Conservation (phyloP, 2,113 vertebrate species). For the Procavia capensis region DNA sequence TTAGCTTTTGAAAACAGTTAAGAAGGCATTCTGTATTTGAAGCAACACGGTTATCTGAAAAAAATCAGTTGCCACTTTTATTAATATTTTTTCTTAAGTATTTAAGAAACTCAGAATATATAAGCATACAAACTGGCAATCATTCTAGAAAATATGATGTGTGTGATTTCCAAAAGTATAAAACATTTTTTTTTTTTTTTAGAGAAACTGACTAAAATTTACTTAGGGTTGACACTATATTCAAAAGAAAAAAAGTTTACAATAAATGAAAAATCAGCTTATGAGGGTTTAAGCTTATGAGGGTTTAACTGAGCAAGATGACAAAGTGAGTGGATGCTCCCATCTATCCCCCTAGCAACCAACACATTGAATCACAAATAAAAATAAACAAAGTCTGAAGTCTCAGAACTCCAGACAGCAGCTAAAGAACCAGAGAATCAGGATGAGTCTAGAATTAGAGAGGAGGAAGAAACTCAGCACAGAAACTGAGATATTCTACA, state of each 20-base stretch:
- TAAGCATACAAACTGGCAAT: background rate
- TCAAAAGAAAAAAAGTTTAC: background rate
- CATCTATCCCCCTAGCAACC: too few species aligned
- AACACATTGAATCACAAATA: too few species aligned
- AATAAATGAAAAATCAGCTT: background rate
- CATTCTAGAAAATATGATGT: background rate
- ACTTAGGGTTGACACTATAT: background rate
- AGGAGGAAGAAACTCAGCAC: too few species aligned
- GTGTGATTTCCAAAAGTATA: background rate
- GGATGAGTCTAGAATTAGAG: too few species aligned
- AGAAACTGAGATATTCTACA: too few species aligned
- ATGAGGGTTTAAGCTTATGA: too few species aligned
- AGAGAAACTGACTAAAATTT: background rate
- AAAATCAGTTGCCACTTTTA: background rate
- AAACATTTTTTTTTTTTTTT: conserved; percentile 9
- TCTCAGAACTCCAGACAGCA: too few species aligned
- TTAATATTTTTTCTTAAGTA: conserved; percentile 16
- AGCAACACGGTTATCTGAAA: conserved; percentile 34
- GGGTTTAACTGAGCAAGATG: too few species aligned
- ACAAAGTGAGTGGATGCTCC: too few species aligned
- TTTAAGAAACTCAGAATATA: background rate
- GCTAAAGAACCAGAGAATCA: too few species aligned
- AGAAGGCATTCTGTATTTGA: conserved; percentile 43
- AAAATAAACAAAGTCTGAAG: too few species aligned
- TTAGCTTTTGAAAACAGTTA: conserved; percentile 64